These are phyloP conservation scores for Xanthia icteritia DNA, from an alignment of 2,888 invertebrate genomes.

Conservation along the genomic window DNA sequence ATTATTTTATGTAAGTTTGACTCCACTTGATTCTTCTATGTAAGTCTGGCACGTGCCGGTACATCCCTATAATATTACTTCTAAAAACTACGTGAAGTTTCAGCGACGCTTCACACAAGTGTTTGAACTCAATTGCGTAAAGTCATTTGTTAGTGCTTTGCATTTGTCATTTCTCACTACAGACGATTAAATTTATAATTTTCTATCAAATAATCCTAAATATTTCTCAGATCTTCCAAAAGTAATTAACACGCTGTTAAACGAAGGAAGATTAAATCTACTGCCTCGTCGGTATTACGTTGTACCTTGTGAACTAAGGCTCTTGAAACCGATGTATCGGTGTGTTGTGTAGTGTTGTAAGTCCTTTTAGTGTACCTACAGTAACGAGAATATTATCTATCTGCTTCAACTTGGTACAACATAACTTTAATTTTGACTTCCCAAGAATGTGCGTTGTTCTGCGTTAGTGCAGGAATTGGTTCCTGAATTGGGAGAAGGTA, in stretches of 20 bases:
- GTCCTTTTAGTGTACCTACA: background rate
- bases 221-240: constrained; percentile 13
- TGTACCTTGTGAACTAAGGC: background rate
- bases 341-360: background rate
- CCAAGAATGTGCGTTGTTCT: background rate
- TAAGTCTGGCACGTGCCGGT: background rate
- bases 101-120: constrained; percentile 11
- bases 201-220: constrained; percentile 14
- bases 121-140: constrained; percentile 19
- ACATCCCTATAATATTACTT: constrained; percentile 14
- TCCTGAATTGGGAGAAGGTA: background rate
- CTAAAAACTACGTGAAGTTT: constrained; percentile 25
- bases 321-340: background rate
- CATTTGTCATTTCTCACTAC: constrained; percentile 5
- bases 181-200: constrained; percentile 23
- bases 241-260: constrained; percentile 18
- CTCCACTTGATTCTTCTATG: background rate
- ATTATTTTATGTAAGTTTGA: constrained; percentile 2
- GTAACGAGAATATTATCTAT: background rate
- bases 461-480: background rate
- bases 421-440: background rate
- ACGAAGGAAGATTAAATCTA: background rate
- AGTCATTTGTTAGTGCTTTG: constrained; percentile 21
- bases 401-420: background rate
- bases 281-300: background rate